Base-by-base conservation (phyloP, 2,888 invertebrate species). In the Osmoderma eremita region DNA sequence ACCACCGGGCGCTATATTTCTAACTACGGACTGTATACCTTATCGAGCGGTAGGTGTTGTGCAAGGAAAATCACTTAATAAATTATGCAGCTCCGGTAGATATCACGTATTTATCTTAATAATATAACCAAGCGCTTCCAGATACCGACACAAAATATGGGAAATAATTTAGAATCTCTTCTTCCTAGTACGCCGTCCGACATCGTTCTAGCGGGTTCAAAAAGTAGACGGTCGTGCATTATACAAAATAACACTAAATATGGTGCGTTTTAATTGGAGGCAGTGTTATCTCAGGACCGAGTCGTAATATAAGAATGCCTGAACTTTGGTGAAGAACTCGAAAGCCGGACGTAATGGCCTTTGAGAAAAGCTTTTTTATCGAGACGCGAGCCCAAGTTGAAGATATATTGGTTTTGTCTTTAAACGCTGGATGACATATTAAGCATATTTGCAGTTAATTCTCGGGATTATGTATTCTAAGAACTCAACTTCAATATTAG, bases 201-300 rank as follows among this genome's bases (percentile, higher is more conserved):
- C 45, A 24, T 58, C 15, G 12, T 24, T 58, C 15, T 36, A 61
- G 18, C n/a, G 13, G 58, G 15, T 45, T 53, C 45, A 24, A 61
- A 18, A 70, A 68, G 67, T 63, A 61, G 5, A 15, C 45, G 45
- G 20, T 22, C 39, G 56, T 20, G 45, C 30, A 24, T 61, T 61
- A 61, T 70, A 70, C 62, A 69, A 70, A 70, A 69, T 68, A 68
- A 65, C 68, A 49, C 74, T 74, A 73, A 74, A 73, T 73, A 74
- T 71, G 73, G 73, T 49, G 66, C 61, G 65, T 69, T 74, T 74
- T 74, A 74, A 74, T 73, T 74, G 74, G 73, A 71, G 51, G 70
- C 68, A 68, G 72, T 71, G 74, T 73, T 74, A 73, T 72, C 72
- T 73, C 69, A 67, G 68, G 30, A 71, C 49, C 49, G 66, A 67